These are phyloP conservation scores for Lampris megalopsis DNA, from an alignment of 2,113 vertebrate genomes.

Conservation along the genomic window DNA sequence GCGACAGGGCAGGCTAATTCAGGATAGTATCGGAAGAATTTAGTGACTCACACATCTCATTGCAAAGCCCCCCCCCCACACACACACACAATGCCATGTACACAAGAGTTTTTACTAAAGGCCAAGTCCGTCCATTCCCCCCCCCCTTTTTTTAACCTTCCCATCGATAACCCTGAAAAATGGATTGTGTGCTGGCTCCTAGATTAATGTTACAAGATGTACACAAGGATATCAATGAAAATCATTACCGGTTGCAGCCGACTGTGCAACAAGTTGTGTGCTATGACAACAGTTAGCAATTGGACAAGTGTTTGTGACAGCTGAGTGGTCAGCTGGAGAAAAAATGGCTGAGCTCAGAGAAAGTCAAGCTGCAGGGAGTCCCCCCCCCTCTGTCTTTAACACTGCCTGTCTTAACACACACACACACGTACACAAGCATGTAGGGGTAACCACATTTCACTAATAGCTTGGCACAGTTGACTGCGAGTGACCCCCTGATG, in stretches of 20 bases:
- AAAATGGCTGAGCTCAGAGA: slow-evolving; percentile 79
- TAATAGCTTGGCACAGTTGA: slow-evolving; percentile 59
- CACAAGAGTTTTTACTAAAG: neutral
- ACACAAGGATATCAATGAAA: slow-evolving; percentile 52
- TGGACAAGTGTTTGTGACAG: slow-evolving; percentile 78
- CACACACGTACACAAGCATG: slow-evolving; percentile 36
- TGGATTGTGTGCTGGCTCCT: neutral
- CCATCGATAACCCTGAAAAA: neutral
- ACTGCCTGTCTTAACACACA: slow-evolving; percentile 17
- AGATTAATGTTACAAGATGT: neutral
- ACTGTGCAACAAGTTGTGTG: slow-evolving; percentile 31
- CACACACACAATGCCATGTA: neutral
- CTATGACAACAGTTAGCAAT: slow-evolving; percentile 66
- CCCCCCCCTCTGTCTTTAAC: slow-evolving; percentile 37
- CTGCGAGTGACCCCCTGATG: slow-evolving; percentile 43
- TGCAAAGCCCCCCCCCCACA: neutral
- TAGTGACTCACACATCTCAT: slow-evolving; percentile 19
- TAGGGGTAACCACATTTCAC: slow-evolving; percentile 12
- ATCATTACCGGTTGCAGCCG: slow-evolving; percentile 68
- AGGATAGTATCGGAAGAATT: slow-evolving; percentile 43
- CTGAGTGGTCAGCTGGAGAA: slow-evolving; percentile 79
- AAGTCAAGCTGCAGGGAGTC: slow-evolving; percentile 67
- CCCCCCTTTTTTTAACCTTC: neutral
- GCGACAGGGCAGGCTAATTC: slow-evolving; percentile 25
- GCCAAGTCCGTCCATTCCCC: neutral